Evolutionary conservation across 2,888 invertebrate genomes (phyloP).

Genomic region (Mesorhabditis spiculigera): DNA sequence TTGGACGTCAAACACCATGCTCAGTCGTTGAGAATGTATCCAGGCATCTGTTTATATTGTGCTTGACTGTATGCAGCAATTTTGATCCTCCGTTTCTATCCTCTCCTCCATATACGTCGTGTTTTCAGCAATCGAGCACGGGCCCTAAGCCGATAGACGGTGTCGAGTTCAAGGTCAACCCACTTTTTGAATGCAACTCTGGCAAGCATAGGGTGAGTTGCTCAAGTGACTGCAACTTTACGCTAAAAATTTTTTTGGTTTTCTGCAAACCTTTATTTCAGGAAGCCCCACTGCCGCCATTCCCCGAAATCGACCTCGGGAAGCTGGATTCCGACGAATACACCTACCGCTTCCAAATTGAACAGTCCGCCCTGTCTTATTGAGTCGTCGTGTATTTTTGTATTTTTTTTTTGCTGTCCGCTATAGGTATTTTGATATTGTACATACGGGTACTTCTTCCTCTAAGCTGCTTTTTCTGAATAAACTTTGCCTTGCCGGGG

Average conservation of each 20-base stretch:
- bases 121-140: constrained; percentile 1
- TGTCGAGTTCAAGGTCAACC: constrained; percentile 26
- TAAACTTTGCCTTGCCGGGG: too few species aligned
- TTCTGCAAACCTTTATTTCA: background rate
- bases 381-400: background rate
- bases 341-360: background rate
- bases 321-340: background rate
- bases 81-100: too few species aligned
- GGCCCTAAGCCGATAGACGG: constrained; percentile 24
- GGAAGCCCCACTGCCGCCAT: background rate
- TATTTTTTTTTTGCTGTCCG: too few species aligned
- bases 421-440: too few species aligned
- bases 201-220: background rate
- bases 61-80: background rate
- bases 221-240: background rate
- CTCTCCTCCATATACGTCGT: background rate
- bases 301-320: background rate
- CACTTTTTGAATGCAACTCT: constrained; percentile 10
- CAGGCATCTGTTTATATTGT: background rate
- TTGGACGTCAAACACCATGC: background rate
- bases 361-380: background rate
- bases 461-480: too few species aligned
- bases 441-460: too few species aligned
- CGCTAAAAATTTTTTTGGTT: background rate
- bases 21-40: background rate